A percentile compares a stretch with the other conserved stretches of the same genome.
phyloP scores from a whole-genome alignment of 1,140 invertebrate species.

The Homalodisca vitripennis region DNA sequence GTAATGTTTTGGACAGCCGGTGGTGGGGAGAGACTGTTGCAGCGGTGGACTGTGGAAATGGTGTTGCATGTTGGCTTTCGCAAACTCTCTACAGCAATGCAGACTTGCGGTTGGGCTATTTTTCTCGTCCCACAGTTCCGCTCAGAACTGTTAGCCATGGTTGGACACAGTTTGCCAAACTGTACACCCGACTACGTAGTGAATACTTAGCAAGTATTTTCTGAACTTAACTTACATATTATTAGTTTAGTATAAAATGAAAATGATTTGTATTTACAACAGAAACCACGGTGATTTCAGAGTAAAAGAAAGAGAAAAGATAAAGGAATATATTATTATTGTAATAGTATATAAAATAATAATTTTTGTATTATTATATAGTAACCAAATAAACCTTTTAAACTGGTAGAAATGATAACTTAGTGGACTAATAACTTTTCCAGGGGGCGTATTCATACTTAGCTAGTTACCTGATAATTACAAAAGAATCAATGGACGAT shows the following conservation, averaged over 20 bases:
- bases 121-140: conserved; percentile 47
- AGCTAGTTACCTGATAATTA: conserved; percentile 59
- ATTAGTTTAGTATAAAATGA: background rate
- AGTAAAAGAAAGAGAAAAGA: background rate
- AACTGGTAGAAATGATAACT: conserved; percentile 40
- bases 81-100: conserved; percentile 55
- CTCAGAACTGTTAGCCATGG: background rate
- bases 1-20: conserved; percentile 28
- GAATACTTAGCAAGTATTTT: conserved; percentile 43
- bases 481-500: conserved; percentile 61
- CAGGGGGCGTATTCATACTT: conserved; percentile 59
- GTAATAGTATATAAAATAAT: background rate
- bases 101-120: conserved; percentile 58
- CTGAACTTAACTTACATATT: conserved; percentile 33
- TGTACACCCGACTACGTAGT: conserved; percentile 44
- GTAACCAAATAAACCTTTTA: background rate
- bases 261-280: background rate
- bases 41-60: conserved; percentile 60
- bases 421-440: conserved; percentile 38
- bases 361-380: background rate
- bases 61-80: conserved; percentile 60
- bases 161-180: conserved; percentile 38
- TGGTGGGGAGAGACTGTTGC: conserved; percentile 47
- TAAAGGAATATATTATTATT: background rate
- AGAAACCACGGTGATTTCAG: background rate